phyloP scores from a whole-genome alignment of 2,888 invertebrate genomes.

The Timandra comae region DNA sequence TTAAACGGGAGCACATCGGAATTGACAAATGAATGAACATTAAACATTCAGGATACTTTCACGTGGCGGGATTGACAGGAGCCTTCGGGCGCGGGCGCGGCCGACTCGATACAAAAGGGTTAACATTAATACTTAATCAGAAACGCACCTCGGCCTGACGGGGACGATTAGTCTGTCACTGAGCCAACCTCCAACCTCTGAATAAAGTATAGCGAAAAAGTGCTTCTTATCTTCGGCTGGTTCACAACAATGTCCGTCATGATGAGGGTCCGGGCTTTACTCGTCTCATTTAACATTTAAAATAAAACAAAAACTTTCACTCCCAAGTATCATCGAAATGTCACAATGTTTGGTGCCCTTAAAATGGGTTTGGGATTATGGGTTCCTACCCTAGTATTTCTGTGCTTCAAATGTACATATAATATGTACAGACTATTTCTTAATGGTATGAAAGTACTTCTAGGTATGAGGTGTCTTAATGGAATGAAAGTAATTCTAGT shows the following conservation, averaged over 20 bases:
- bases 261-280: slow-evolving; percentile 58
- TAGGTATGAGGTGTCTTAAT: too few species aligned
- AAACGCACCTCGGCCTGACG: slow-evolving; percentile 62
- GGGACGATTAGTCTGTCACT: slow-evolving; percentile 71
- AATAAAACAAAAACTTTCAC: slow-evolving; percentile 20
- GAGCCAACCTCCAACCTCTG: slow-evolving; percentile 60
- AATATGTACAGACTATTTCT: too few species aligned
- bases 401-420: too few species aligned
- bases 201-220: slow-evolving; percentile 76
- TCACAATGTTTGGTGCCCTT: slow-evolving; percentile 5
- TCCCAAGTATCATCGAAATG: slow-evolving; percentile 12
- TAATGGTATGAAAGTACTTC: too few species aligned
- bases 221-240: slow-evolving; percentile 61
- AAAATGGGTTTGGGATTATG: neutral
- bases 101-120: slow-evolving; percentile 61
- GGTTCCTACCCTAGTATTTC: too few species aligned
- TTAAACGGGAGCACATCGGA: slow-evolving; percentile 25
- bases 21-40: slow-evolving; percentile 70
- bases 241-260: slow-evolving; percentile 41
- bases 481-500: too few species aligned
- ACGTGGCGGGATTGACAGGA: slow-evolving; percentile 58
- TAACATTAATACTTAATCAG: slow-evolving; percentile 68
- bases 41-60: slow-evolving; percentile 57
- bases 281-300: slow-evolving; percentile 19
- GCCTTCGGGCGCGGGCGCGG: slow-evolving; percentile 33